Percentiles rank a stretch among this genome's conserved stretches.
Conservation (phyloP, 1,140 invertebrate genomes). For the Rhynchophorus ferrugineus region DNA sequence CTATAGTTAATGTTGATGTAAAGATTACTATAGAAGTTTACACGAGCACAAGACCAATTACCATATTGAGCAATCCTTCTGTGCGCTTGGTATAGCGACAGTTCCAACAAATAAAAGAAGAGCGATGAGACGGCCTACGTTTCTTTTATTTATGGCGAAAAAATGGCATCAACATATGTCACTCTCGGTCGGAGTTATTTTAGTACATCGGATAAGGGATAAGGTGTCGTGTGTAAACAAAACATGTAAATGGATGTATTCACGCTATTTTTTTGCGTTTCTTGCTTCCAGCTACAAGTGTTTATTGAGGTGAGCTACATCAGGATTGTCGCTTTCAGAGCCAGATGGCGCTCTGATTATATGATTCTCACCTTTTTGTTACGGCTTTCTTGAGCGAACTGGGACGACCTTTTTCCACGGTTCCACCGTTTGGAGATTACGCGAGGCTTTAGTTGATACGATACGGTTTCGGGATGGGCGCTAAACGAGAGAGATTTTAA, state of each 20-base stretch:
- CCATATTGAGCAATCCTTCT: no score
- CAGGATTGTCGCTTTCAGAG: conserved; percentile 15
- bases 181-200: conserved; percentile 12
- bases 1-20: no score
- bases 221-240: conserved; percentile 14
- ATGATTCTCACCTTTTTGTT: background rate
- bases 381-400: no score
- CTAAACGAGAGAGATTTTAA: no score
- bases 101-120: no score
- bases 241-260: conserved; percentile 20
- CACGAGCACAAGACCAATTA: no score
- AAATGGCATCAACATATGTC: conserved; percentile 2
- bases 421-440: no score
- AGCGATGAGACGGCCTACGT: background rate
- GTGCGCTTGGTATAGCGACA: no score
- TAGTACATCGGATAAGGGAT: conserved; percentile 9
- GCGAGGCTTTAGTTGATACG: no score
- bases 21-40: no score
- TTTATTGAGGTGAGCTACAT: conserved; percentile 16
- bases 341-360: conserved; percentile 11
- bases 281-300: conserved; percentile 17
- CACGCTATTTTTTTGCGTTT: conserved; percentile 11
- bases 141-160: conserved; percentile 4
- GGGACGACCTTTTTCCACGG: no score
- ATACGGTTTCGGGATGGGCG: no score